Percentiles rank a stretch among this genome's conserved stretches.
phyloP scores from a whole-genome alignment of 2,797 vertebrate species.

The Tenualosa ilisha region DNA sequence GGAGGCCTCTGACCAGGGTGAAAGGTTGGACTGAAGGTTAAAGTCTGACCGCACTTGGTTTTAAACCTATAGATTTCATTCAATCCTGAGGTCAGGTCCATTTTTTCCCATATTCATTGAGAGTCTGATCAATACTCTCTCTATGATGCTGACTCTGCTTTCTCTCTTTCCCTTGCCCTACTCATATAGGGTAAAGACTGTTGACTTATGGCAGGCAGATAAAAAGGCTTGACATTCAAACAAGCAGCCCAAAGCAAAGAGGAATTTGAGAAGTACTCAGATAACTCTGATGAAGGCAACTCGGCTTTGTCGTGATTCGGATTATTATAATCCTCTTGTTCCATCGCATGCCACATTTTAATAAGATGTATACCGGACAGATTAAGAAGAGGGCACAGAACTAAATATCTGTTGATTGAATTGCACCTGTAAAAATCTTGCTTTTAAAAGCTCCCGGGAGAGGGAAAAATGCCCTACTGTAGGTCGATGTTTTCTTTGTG shows the following conservation, averaged over 20 bases:
- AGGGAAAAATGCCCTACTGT: background rate
- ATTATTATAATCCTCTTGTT: slow-evolving; percentile 18
- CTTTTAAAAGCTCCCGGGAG: slow-evolving; percentile 9
- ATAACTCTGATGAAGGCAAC: slow-evolving; percentile 10
- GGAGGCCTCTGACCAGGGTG: background rate
- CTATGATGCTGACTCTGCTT: background rate
- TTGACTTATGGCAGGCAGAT: background rate
- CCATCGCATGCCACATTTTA: background rate
- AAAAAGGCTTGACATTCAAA: background rate
- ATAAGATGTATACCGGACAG: background rate
- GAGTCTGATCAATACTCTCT: background rate
- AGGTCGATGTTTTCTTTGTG: slow-evolving; percentile 15
- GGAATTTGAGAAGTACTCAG: background rate
- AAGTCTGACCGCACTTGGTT: background rate
- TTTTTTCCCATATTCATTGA: background rate
- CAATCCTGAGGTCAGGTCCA: background rate
- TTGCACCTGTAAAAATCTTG: background rate
- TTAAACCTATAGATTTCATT: slow-evolving; percentile 6
- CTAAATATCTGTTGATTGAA: slow-evolving; percentile 19
- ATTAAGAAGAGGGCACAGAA: slow-evolving; percentile 1
- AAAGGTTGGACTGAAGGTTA: slow-evolving; percentile 9
- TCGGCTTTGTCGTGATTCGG: background rate
- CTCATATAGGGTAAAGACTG: background rate
- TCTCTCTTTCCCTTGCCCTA: background rate
- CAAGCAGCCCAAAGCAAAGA: background rate